phyloP scores from a whole-genome alignment of 2,113 vertebrate genomes.

The Athene cunicularia region DNA sequence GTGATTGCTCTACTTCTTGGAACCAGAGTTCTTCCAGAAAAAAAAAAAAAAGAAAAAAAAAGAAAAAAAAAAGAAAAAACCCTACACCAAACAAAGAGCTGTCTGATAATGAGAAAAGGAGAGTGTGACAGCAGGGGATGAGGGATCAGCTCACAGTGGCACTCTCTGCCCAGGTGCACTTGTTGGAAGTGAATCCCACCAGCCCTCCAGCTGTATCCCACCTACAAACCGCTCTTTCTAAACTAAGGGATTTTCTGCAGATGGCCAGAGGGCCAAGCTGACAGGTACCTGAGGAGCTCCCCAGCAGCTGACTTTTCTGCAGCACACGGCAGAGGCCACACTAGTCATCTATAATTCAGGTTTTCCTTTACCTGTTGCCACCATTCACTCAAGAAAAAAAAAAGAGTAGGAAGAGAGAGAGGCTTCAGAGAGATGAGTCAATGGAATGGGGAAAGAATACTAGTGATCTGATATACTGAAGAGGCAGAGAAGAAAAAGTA shows the following conservation, averaged over 20 bases:
- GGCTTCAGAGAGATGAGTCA: not conserved
- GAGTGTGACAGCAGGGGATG: not conserved
- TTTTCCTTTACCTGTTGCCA: not conserved
- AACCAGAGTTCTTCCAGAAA: not conserved
- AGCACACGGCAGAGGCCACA: not conserved
- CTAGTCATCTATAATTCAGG: not conserved
- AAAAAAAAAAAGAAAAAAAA: no score
- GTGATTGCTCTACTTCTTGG: not conserved
- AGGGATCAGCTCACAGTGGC: not conserved
- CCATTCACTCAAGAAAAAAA: not conserved
- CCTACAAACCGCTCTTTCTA: not conserved
- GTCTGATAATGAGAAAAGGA: not conserved
- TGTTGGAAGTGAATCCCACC: not conserved
- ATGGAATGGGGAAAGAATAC: not conserved
- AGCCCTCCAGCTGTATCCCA: not conserved
- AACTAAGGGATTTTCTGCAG: not conserved
- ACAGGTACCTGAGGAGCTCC: not conserved
- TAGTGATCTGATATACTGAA: not conserved
- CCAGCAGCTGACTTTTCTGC: fast-evolving
- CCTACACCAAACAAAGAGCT: not conserved
- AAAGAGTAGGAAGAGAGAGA: not conserved
- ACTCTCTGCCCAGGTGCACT: not conserved
- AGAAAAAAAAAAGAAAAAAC: not conserved
- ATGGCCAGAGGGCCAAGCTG: not conserved
- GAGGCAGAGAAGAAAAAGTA: not conserved